A percentile compares a stretch with the other conserved stretches of the same genome.
phyloP scores from a whole-genome alignment of 1,140 invertebrate species.

The Andricus grossulariae region DNA sequence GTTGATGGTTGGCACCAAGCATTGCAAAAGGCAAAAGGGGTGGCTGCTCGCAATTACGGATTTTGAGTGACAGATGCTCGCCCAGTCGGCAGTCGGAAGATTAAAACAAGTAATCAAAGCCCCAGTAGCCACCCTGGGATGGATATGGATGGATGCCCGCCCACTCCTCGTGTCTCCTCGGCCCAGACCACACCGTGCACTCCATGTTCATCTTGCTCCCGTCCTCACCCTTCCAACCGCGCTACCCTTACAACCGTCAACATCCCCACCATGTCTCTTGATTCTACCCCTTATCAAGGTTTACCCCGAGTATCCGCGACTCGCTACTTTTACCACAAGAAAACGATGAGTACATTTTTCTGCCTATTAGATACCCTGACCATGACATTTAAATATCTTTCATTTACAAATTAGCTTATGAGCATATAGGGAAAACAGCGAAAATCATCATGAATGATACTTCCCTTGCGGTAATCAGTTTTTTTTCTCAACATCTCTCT shows the following conservation, averaged over 20 bases:
- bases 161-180: slow-evolving; percentile 48
- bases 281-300: slow-evolving; percentile 1
- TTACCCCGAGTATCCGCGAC: not conserved
- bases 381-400: not conserved
- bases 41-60: slow-evolving; percentile 71
- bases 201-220: slow-evolving; percentile 13
- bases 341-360: not conserved
- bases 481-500: too few relatives aligned
- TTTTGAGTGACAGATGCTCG: slow-evolving; percentile 77
- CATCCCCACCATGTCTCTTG: not conserved
- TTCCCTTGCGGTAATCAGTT: too few relatives aligned
- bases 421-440: too few relatives aligned
- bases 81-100: slow-evolving; percentile 74
- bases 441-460: too few relatives aligned
- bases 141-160: slow-evolving; percentile 56
- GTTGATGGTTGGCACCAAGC: slow-evolving; percentile 50
- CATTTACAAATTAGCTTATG: not conserved
- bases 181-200: slow-evolving; percentile 17
- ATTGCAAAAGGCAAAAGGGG: slow-evolving; percentile 55
- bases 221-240: not conserved
- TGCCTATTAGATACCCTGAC: not conserved
- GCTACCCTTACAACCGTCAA: slow-evolving; percentile 7
- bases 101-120: slow-evolving; percentile 78
- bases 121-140: slow-evolving; percentile 57
- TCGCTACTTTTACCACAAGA: not conserved